Percentiles rank a stretch among this genome's conserved stretches.
Conservation (phyloP, 2,888 invertebrate species). For the Pseudococcus longispinus region DNA sequence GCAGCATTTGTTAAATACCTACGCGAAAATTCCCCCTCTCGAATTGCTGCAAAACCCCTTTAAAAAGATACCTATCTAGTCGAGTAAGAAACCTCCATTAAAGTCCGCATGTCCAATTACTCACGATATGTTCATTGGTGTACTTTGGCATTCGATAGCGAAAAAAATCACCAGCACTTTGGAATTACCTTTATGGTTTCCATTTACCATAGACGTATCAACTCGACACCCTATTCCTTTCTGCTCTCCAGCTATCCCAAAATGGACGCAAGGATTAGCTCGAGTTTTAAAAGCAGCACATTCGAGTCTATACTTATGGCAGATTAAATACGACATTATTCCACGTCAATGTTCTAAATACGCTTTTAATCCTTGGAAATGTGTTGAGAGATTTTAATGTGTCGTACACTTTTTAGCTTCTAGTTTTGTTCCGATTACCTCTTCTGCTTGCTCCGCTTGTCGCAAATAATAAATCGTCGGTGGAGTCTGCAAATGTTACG, state of each 20-base stretch:
- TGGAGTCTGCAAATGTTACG: neutral
- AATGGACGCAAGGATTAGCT: neutral
- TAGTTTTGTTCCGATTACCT: neutral
- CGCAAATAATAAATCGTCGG: neutral
- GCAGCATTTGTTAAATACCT: too few relatives aligned
- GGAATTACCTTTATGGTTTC: neutral
- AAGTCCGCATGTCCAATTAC: neutral
- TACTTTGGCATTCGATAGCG: neutral
- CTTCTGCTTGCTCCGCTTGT: neutral
- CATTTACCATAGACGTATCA: neutral
- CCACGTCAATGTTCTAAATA: conserved; percentile 13
- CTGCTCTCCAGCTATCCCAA: neutral
- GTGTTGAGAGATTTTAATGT: conserved; percentile 25
- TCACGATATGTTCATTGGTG: neutral
- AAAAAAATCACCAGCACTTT: neutral
- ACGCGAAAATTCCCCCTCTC: too few relatives aligned
- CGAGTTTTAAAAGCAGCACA: neutral
- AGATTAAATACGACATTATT: conserved; percentile 8
- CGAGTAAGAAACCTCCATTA: neutral
- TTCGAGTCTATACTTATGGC: neutral
- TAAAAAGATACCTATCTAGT: too few relatives aligned
- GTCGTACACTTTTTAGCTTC: conserved; percentile 14
- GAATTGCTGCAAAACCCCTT: too few relatives aligned
- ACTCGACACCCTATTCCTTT: neutral
- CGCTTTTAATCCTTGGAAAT: conserved; percentile 2